Percentiles rank a stretch among this genome's conserved stretches.
These are phyloP conservation scores for Dendrocincla tyrannina DNA, from an alignment of 2,797 vertebrate genomes.

Conservation along the genomic window DNA sequence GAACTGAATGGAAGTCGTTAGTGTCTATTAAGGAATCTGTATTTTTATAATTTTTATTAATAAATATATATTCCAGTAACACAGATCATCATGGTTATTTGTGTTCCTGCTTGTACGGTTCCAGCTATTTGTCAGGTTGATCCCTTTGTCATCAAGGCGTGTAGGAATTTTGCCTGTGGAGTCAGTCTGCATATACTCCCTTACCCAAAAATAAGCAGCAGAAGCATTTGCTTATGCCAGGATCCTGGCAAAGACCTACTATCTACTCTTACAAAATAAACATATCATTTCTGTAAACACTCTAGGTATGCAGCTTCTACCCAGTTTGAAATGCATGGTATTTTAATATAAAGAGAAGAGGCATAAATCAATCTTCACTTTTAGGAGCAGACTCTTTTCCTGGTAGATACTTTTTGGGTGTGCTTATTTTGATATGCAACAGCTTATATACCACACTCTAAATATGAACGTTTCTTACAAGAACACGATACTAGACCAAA, in stretches of 20 bases:
- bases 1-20: background rate
- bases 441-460: background rate
- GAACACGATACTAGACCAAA: background rate
- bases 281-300: background rate
- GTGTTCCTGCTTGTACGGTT: background rate
- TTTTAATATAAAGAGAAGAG: background rate
- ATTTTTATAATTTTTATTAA: background rate
- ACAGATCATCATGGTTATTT: background rate
- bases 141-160: background rate
- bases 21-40: background rate
- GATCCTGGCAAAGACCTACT: background rate
- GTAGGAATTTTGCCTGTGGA: background rate
- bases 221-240: background rate
- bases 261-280: background rate
- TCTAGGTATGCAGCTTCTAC: background rate
- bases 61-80: background rate
- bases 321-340: background rate
- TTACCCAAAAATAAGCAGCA: slow-evolving; percentile 19
- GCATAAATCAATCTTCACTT: background rate
- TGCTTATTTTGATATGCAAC: background rate
- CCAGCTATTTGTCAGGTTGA: background rate
- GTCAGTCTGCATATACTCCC: background rate
- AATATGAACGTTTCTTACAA: background rate
- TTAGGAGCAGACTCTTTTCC: background rate
- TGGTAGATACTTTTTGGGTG: background rate